Percentiles rank a stretch among this genome's conserved stretches.
These are phyloP conservation scores for Volucella bombylans DNA, from an alignment of 2,888 invertebrate genomes.

Conservation along the genomic window DNA sequence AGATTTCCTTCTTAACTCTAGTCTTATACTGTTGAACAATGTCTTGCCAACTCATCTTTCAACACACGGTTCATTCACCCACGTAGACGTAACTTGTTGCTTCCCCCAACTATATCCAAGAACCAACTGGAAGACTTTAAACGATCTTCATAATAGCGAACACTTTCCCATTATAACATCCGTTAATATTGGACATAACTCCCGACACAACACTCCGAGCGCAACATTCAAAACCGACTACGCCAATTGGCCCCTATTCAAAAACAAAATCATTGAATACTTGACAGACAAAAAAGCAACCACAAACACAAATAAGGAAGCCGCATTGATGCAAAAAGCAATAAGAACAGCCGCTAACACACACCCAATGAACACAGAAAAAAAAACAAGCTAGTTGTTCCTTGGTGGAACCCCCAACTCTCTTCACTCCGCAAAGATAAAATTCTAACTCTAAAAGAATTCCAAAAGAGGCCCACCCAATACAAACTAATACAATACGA, in stretches of 20 bases:
- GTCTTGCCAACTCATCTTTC: background rate
- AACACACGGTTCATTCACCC: background rate
- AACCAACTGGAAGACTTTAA: background rate
- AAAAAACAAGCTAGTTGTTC: constrained; percentile 7
- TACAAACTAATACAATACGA: no score
- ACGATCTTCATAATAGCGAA: background rate
- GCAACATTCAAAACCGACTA: constrained; percentile 6
- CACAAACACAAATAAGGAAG: background rate
- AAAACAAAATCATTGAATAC: constrained; percentile 5
- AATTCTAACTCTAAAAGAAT: constrained; percentile 8
- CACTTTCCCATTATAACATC: background rate
- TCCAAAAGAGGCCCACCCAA: constrained; percentile 3
- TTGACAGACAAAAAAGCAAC: background rate
- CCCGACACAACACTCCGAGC: background rate
- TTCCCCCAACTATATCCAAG: background rate
- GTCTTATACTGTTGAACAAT: no score
- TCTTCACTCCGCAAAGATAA: constrained; percentile 5
- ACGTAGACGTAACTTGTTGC: constrained; percentile 10
- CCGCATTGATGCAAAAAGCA: background rate
- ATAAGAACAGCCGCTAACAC: constrained; percentile 10
- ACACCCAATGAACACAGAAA: background rate
- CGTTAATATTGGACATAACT: background rate
- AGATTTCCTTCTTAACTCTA: no score
- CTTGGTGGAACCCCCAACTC: constrained; percentile 20
- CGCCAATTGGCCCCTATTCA: constrained; percentile 10